phyloP scores from a whole-genome alignment of 2,888 invertebrate genomes.

The Chrysomela aeneicollis region DNA sequence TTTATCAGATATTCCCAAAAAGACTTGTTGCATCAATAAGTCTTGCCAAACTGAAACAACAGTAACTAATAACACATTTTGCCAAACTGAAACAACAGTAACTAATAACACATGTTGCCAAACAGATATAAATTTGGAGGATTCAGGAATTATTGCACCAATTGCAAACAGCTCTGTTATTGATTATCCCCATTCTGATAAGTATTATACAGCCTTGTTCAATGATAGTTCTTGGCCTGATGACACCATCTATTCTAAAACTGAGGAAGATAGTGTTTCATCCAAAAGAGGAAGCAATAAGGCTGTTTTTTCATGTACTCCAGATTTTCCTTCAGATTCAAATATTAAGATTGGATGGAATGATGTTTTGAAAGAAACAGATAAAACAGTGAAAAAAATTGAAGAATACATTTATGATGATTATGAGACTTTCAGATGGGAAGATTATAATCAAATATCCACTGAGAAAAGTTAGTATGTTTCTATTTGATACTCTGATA shows the following conservation, averaged over 20 bases:
- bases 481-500: background rate
- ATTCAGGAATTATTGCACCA: background rate
- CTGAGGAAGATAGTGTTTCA: background rate
- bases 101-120: background rate
- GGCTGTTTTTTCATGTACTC: conserved; percentile 24
- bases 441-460: conserved; percentile 33
- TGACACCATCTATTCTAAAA: background rate
- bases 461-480: conserved; percentile 19
- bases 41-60: background rate
- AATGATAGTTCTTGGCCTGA: background rate
- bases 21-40: background rate
- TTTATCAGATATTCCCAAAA: background rate
- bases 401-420: conserved; percentile 45
- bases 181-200: background rate
- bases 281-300: background rate
- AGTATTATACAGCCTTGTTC: background rate
- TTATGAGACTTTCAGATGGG: conserved; percentile 30
- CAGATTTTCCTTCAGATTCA: too few species aligned
- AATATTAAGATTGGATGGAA: conserved; percentile 29
- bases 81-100: background rate
- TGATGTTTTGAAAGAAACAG: conserved; percentile 38
- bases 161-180: conserved; percentile 3
- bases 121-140: conserved; percentile 1
- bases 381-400: conserved; percentile 40
- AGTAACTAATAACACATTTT: background rate